A percentile compares a stretch with the other conserved stretches of the same genome.
Evolutionary conservation across 1,140 invertebrate species (phyloP).

Genomic region (Brachionus calyciflorus): DNA sequence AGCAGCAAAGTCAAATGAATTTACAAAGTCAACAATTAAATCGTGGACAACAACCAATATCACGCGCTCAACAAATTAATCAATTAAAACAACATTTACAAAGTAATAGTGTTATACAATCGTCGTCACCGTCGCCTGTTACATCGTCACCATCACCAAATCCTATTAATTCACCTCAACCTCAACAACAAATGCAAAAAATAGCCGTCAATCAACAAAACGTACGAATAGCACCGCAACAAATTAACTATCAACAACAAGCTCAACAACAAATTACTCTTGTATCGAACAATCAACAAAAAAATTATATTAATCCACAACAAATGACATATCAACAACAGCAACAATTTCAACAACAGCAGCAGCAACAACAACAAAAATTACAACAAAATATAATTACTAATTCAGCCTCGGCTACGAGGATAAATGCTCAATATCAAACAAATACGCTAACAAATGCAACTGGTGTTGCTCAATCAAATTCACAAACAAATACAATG

Average conservation of each 20-base stretch:
- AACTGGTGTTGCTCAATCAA: neutral
- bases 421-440: constrained; percentile 1
- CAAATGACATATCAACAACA: constrained; percentile 19
- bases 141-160: neutral
- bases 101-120: neutral
- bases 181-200: neutral
- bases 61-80: neutral
- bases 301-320: neutral
- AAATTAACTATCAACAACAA: neutral
- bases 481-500: constrained; percentile 1
- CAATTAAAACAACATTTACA: constrained; percentile 35
- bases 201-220: constrained; percentile 1
- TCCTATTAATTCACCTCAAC: constrained; percentile 11
- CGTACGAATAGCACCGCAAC: neutral
- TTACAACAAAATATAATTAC: too few relatives aligned
- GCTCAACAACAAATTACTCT: constrained; percentile 5
- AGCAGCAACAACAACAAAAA: neutral
- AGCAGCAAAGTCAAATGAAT: neutral
- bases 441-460: neutral
- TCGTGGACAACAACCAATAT: neutral
- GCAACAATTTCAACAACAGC: neutral
- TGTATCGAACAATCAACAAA: neutral
- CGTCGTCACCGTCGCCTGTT: neutral
- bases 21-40: constrained; percentile 3
- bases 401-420: neutral